phyloP scores from a whole-genome alignment of 2,888 invertebrate species.

The Scaptodrosophila latifasciaeformis region DNA sequence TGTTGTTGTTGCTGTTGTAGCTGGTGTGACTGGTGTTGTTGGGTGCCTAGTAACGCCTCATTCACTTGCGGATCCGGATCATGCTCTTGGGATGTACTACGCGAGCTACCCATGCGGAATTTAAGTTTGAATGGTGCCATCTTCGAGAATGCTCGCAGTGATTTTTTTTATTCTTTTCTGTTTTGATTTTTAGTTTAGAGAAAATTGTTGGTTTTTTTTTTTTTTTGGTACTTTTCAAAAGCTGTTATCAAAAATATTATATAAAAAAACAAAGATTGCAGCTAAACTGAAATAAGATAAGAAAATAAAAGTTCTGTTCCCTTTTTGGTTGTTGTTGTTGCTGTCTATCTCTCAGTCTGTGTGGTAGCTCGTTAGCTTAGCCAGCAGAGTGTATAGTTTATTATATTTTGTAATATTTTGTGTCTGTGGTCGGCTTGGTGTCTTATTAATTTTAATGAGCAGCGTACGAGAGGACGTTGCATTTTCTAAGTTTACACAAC shows the following conservation, averaged over 20 bases:
- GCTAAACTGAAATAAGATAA: too few relatives aligned
- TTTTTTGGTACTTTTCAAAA: too few relatives aligned
- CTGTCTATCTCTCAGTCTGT: neutral
- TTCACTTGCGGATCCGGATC: constrained; percentile 74
- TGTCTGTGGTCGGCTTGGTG: neutral
- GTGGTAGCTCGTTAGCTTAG: neutral
- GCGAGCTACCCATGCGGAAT: constrained; percentile 75
- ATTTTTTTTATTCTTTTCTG: constrained; percentile 1
- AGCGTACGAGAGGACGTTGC: constrained; percentile 34
- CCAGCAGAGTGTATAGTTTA: too few relatives aligned
- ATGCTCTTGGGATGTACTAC: constrained; percentile 75
- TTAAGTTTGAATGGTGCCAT: constrained; percentile 76
- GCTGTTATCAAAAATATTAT: too few relatives aligned
- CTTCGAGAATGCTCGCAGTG: neutral
- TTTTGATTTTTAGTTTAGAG: neutral
- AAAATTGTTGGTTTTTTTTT: neutral
- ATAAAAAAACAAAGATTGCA: too few relatives aligned
- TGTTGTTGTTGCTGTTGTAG: constrained; percentile 29
- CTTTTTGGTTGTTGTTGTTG: constrained; percentile 8
- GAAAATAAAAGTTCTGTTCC: too few relatives aligned
- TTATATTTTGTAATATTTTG: neutral
- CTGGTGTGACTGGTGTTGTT: constrained; percentile 26
- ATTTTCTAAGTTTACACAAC: constrained; percentile 8
- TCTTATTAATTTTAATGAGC: constrained; percentile 29
- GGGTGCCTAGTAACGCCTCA: constrained; percentile 70